Conservation (phyloP, 1,140 invertebrate genomes). For the Nasonia giraulti region DNA sequence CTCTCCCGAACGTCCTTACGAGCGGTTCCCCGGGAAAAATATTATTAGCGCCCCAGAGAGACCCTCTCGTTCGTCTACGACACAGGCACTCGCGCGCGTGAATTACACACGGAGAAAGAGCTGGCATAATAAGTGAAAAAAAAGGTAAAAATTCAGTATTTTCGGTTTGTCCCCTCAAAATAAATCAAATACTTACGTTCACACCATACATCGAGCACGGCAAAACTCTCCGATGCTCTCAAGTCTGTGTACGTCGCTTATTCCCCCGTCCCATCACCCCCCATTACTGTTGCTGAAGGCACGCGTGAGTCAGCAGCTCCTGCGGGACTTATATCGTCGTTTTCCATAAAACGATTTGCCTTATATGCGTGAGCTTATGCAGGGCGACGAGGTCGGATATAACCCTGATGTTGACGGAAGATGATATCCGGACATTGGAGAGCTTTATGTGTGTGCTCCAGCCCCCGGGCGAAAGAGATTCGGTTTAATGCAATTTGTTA, state of each 20-base stretch:
- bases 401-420: slow-evolving; percentile 36
- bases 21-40: slow-evolving; percentile 9
- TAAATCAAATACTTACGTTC: no score
- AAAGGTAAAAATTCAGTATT: no score
- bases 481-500: slow-evolving; percentile 36
- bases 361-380: slow-evolving; percentile 36
- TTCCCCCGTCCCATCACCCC: neutral
- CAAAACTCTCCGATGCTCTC: neutral
- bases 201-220: no score
- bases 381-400: neutral
- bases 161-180: no score
- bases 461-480: neutral
- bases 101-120: no score
- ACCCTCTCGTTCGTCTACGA: neutral
- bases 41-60: slow-evolving; percentile 22
- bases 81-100: neutral
- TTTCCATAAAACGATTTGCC: slow-evolving; percentile 43
- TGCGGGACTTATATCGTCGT: slow-evolving; percentile 45
- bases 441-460: no score
- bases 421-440: neutral
- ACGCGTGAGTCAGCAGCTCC: slow-evolving; percentile 50
- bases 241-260: neutral
- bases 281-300: neutral
- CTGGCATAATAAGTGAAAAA: no score
- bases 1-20: no score